These are phyloP conservation scores for Hirtodrosophila histrioides DNA, from an alignment of 2,888 invertebrate genomes.

Conservation along the genomic window DNA sequence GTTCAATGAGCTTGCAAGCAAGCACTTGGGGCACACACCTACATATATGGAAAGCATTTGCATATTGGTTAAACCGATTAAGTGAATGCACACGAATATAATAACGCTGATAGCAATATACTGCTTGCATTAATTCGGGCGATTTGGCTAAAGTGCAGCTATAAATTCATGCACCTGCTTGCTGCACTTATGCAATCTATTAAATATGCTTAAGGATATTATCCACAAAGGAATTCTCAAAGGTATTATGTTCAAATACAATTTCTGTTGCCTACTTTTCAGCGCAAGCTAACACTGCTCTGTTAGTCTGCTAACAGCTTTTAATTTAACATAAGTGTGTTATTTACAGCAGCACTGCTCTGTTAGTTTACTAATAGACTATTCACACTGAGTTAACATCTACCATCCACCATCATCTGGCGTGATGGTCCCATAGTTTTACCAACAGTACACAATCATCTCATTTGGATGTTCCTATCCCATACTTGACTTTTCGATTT, in stretches of 20 bases:
- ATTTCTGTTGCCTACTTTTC: conserved; percentile 8
- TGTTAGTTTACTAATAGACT: neutral
- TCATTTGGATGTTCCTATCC: too few species aligned
- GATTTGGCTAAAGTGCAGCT: conserved; percentile 42
- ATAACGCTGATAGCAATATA: conserved; percentile 26
- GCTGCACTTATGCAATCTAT: conserved; percentile 7
- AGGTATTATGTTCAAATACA: neutral
- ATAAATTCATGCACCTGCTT: conserved; percentile 25
- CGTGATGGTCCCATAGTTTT: too few species aligned
- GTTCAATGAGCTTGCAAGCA: conserved; percentile 73
- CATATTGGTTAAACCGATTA: conserved; percentile 63
- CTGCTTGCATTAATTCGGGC: conserved; percentile 42
- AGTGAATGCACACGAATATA: conserved; percentile 45
- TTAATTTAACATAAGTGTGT: too few species aligned
- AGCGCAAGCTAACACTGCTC: neutral
- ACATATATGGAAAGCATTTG: conserved; percentile 48
- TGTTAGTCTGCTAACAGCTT: too few species aligned
- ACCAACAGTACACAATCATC: too few species aligned
- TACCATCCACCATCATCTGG: too few species aligned
- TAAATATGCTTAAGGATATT: neutral
- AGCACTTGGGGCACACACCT: conserved; percentile 35
- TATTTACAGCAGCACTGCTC: too few species aligned
- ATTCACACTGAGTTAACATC: too few species aligned
- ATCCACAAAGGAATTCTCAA: too few species aligned
- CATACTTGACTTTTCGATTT: too few species aligned